Conservation (phyloP, 2,113 vertebrate genomes). For the Dicerorhinus sumatrensis region DNA sequence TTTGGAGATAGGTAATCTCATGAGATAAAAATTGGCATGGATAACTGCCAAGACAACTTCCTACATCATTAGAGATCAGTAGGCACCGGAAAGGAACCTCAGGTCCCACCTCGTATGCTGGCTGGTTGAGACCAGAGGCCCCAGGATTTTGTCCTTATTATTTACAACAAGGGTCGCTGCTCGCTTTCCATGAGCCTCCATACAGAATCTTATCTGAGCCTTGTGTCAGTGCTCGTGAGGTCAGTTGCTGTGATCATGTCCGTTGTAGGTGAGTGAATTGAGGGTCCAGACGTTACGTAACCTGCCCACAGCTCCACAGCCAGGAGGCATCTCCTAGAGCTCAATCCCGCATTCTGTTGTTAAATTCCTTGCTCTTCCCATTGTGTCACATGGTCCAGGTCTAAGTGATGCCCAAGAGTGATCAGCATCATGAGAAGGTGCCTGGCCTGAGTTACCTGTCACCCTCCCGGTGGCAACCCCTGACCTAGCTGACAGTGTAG, state of each 20-base stretch:
- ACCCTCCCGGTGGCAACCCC: neutral
- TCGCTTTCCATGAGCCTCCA: neutral
- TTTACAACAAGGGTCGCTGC: neutral
- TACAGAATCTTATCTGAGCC: neutral
- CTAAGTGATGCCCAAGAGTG: neutral
- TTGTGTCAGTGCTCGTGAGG: neutral
- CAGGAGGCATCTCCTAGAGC: neutral
- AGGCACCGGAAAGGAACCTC: neutral
- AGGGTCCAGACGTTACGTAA: neutral
- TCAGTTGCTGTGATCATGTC: neutral
- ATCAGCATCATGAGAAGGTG: neutral
- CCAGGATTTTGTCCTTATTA: neutral
- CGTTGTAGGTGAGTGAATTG: neutral
- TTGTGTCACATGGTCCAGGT: neutral
- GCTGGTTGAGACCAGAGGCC: neutral
- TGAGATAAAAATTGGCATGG: neutral
- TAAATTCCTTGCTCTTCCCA: neutral
- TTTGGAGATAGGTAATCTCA: neutral
- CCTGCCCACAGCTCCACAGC: neutral
- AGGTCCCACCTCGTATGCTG: neutral
- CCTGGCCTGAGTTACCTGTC: neutral
- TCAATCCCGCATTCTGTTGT: neutral
- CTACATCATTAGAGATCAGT: neutral
- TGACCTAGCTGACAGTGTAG: neutral
- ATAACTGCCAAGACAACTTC: neutral